phyloP scores from a whole-genome alignment of 1,140 invertebrate genomes.

The Lucilia cuprina region DNA sequence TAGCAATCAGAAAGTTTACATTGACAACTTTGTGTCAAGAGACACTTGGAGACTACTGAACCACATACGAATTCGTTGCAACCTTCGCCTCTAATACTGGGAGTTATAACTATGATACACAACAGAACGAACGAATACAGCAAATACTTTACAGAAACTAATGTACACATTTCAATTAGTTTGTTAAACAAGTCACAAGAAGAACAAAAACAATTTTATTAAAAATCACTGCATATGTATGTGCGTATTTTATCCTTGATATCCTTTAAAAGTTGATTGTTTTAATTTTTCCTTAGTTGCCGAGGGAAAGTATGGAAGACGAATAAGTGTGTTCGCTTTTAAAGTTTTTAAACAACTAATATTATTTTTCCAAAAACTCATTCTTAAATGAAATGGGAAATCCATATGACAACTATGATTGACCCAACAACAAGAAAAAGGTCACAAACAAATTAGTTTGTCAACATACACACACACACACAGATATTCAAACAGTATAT shows the following conservation, averaged over 20 bases:
- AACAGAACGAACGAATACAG: background rate
- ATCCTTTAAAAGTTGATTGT: background rate
- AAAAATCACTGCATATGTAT: too few species aligned
- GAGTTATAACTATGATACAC: background rate
- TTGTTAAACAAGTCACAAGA: background rate
- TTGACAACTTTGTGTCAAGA: slow-evolving; percentile 93
- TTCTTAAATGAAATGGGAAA: slow-evolving; percentile 8
- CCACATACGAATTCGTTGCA: slow-evolving; percentile 60
- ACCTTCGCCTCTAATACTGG: slow-evolving; percentile 44
- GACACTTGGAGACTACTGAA: slow-evolving; percentile 94
- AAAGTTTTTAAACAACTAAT: slow-evolving; percentile 8
- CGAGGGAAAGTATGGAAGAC: background rate
- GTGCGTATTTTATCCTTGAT: background rate
- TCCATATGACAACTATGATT: background rate
- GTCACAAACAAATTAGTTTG: slow-evolving; percentile 21
- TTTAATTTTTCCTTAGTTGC: background rate
- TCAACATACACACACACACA: background rate
- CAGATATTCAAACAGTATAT: too few species aligned
- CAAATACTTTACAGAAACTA: background rate
- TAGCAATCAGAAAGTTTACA: slow-evolving; percentile 89
- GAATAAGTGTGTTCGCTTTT: background rate
- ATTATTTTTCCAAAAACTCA: background rate
- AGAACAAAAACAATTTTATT: background rate
- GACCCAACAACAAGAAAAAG: background rate
- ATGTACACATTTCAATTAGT: background rate